A percentile compares a stretch with the other conserved stretches of the same genome.
Evolutionary conservation across 2,113 vertebrate genomes (phyloP).

Genomic region (Gnathonemus echidnorhynchus): DNA sequence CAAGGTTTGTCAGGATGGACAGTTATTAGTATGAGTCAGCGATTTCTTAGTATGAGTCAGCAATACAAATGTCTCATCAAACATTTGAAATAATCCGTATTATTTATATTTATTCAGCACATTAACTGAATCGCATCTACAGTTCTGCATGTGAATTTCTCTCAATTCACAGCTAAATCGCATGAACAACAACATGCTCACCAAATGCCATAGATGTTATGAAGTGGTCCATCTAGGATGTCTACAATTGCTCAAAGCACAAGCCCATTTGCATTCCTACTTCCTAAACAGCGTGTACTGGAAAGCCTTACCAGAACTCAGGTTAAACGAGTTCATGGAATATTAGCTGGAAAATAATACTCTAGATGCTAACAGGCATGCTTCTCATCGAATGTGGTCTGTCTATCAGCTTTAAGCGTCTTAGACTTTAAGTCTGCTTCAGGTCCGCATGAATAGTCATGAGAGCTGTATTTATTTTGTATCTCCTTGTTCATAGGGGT

Average conservation of each 20-base stretch:
- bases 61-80: not conserved
- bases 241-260: not conserved
- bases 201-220: not conserved
- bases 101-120: not conserved
- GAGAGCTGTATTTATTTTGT: not conserved
- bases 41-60: not conserved
- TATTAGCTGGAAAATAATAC: constrained; percentile 4
- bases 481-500: not conserved
- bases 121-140: not conserved
- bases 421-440: not conserved
- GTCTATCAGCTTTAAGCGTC: not conserved
- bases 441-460: not conserved
- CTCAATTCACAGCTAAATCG: not conserved
- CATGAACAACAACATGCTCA: not conserved
- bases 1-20: not conserved
- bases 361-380: not conserved
- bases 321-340: constrained; percentile 1
- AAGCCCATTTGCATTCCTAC: not conserved
- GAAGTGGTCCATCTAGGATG: not conserved
- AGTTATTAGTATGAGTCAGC: not conserved
- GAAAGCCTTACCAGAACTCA: not conserved
- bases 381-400: not conserved
- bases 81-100: not conserved
- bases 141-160: not conserved
- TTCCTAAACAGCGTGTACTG: not conserved